phyloP scores from a whole-genome alignment of 2,888 invertebrate species.

The Disparrhopalites patrizii region DNA sequence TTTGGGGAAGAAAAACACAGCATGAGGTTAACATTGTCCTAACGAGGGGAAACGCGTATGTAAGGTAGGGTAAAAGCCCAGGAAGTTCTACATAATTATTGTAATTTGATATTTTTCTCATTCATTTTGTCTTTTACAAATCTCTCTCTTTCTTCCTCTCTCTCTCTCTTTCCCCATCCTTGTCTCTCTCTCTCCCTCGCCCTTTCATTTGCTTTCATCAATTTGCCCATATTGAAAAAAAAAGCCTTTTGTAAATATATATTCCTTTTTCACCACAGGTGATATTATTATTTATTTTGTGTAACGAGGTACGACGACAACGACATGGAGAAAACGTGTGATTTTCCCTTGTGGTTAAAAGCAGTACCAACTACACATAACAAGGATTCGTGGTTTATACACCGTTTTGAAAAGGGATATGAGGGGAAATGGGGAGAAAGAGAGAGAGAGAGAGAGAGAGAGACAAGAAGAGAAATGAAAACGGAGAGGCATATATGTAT shows the following conservation, averaged over 20 bases:
- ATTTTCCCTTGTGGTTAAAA: too few species aligned
- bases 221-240: background rate
- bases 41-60: background rate
- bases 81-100: conserved; percentile 15
- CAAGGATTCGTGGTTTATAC: too few species aligned
- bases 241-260: background rate
- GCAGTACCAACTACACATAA: too few species aligned
- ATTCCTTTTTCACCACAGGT: conserved; percentile 13
- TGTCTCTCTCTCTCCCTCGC: background rate
- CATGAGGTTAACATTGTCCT: conserved; percentile 6
- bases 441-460: too few species aligned
- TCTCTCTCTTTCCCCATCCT: background rate
- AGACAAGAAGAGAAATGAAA: background rate
- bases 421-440: too few species aligned
- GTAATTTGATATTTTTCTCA: conserved; percentile 18
- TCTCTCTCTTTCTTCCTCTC: background rate
- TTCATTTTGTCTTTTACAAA: conserved; percentile 10
- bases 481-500: background rate
- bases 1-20: conserved; percentile 7
- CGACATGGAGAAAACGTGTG: too few species aligned
- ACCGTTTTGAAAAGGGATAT: too few species aligned
- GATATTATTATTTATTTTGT: conserved; percentile 14
- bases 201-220: too few species aligned
- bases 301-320: too few species aligned
- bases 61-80: background rate